Base-by-base conservation (phyloP, 2,113 vertebrate species). In the Aptenodytes forsteri region DNA sequence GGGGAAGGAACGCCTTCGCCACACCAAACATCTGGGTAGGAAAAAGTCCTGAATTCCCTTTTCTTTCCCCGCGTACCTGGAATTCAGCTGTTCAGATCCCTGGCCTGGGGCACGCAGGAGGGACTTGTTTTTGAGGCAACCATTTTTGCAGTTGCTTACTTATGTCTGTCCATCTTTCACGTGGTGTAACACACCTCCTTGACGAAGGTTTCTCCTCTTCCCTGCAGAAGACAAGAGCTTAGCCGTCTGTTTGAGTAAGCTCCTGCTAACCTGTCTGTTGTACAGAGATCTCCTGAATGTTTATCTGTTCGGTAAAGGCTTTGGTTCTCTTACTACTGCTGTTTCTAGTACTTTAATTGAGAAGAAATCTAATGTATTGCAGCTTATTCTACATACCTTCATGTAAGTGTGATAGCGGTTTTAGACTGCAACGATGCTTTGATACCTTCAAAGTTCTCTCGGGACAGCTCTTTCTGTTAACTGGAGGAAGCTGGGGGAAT, bases 341-440 rank as follows among this genome's bases (percentile, higher is more conserved):
- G 0, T 91, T 91, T 30, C 91, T 46, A 54, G 95, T 89, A 87
- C 71, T 93, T 93, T 42, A 72, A 82, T 26, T 29, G 77, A 94
- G 89, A 87, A 46, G 83, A 69, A 85, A 26, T 44, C 89, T 44
- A 14, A 55, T 56, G 61, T 89, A 72, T n/a, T 42, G 87, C 95
- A 87, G 91, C 96, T 97, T 96, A 49, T 87, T 58, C 93, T 69
- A 49, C 84, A 44, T 76, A 59, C 93, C 69, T 91, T 87, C 69
- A 52, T 73, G 38, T 94, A 21, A 90, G 83, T 16, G 83, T 64
- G 86, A 20, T 87, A 55, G 80, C 59, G 6, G 91, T 87, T 71
- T 64, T 38, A 87, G 94, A 84, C 49, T 61, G 89, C 93, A 90
- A 19, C 89, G 61, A 23, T 6, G 89, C 95, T 96, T 95, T 91